These are phyloP conservation scores for Drosophila tani DNA, from an alignment of 1,140 invertebrate species.

Conservation along the genomic window DNA sequence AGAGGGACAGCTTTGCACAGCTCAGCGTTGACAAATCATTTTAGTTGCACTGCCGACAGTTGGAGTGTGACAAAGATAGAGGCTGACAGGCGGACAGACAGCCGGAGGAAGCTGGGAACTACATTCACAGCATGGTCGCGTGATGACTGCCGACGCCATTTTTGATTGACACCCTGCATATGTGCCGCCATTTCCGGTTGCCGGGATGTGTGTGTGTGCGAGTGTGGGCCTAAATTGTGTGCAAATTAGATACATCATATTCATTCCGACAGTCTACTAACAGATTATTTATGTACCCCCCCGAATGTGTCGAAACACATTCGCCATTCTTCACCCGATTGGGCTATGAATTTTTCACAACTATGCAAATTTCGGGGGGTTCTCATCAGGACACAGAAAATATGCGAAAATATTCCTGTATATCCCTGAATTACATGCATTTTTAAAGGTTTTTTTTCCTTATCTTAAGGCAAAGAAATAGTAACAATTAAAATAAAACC, in stretches of 20 bases:
- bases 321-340: conserved; percentile 28
- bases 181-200: conserved; percentile 36
- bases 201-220: conserved; percentile 10
- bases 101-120: not conserved
- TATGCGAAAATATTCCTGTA: too few relatives aligned
- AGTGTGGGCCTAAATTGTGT: conserved; percentile 33
- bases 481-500: not conserved
- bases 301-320: conserved; percentile 10
- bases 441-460: too few relatives aligned
- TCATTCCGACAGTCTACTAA: conserved; percentile 49
- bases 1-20: conserved; percentile 21
- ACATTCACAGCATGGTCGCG: conserved; percentile 11
- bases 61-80: conserved; percentile 40
- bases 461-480: too few relatives aligned
- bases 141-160: conserved; percentile 46
- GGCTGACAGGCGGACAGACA: conserved; percentile 36
- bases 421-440: too few relatives aligned
- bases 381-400: not conserved
- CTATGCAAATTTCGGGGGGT: conserved; percentile 64
- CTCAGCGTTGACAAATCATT: conserved; percentile 63
- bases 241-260: conserved; percentile 70
- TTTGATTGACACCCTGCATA: conserved; percentile 62
- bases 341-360: conserved; percentile 73
- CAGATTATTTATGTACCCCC: conserved; percentile 35
- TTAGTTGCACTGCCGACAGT: conserved; percentile 59